A percentile compares a stretch with the other conserved stretches of the same genome.
Evolutionary conservation across 1,140 invertebrate species (phyloP).

Genomic region (Drosophila rhopaloa): DNA sequence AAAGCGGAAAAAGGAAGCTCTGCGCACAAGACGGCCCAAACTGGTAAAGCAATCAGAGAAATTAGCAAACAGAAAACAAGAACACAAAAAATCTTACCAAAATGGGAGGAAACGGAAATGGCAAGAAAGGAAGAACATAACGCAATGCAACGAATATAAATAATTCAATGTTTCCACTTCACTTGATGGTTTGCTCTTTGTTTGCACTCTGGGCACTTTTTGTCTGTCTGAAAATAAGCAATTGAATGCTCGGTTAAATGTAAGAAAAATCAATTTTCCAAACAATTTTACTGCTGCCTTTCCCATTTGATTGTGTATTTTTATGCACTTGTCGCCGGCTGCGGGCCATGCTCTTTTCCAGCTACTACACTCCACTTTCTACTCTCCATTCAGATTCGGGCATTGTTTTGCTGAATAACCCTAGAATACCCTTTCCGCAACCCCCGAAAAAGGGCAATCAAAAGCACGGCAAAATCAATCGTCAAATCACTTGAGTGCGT

Average conservation of each 20-base stretch:
- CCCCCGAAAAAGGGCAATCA: constrained; percentile 51
- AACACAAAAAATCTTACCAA: constrained; percentile 49
- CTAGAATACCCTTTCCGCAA: constrained; percentile 1
- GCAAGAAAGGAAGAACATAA: constrained; percentile 67
- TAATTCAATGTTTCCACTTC: constrained; percentile 83
- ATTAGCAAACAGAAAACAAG: constrained; percentile 75
- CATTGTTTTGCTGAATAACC: constrained; percentile 30
- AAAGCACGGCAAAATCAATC: constrained; percentile 75
- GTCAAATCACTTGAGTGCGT: constrained; percentile 80
- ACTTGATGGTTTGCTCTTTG: constrained; percentile 57
- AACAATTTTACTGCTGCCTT: constrained; percentile 76
- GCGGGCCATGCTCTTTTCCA: constrained; percentile 71
- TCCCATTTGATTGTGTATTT: constrained; percentile 66
- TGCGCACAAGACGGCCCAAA: constrained; percentile 24
- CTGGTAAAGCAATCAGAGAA: constrained; percentile 80
- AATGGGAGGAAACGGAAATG: constrained; percentile 54
- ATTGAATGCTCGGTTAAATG: constrained; percentile 83
- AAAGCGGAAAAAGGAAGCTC: constrained; percentile 32
- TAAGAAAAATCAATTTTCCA: constrained; percentile 83
- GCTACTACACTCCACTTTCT: constrained; percentile 16
- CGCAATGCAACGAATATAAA: constrained; percentile 81
- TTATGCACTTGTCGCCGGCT: constrained; percentile 82
- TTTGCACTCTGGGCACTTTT: constrained; percentile 53
- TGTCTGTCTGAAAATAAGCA: constrained; percentile 70
- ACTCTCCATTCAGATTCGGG: constrained; percentile 18